Base-by-base conservation (phyloP, 2,888 invertebrate genomes). In the Agapetus fuscipes region DNA sequence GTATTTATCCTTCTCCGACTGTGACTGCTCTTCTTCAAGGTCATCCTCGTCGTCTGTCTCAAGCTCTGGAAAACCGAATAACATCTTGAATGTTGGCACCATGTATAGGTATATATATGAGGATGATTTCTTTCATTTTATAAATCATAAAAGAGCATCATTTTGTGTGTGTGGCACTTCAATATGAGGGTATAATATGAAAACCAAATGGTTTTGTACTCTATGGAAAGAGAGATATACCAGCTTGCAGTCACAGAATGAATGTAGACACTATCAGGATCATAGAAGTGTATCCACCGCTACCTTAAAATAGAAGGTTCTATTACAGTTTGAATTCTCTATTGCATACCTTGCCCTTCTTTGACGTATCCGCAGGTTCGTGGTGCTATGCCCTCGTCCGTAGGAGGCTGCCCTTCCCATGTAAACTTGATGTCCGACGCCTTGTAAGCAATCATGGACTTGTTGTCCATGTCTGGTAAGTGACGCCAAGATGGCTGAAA, bases 401-500 rank as follows among this genome's bases (percentile, higher is more conserved):
- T 57, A n/a, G n/a, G n/a, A n/a, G n/a, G n/a, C 34, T 71, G 56
- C 52, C 71, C 64, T 46, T 82, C 76, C 84, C 87, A 87, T 57
- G 83, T 87, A 39, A 85, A 74, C 57, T 80, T 83, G 11, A 95
- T 80, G 60, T 95, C 94, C 0, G 94, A 93, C 2, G 82, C 78
- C 55, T 80, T 78, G 58, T 95, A 96, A 3, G 87, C 78, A 34
- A 96, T 83, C 94, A 95, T 95, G 2, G 84, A 82, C 54, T 80
- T 76, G 51, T 87, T 83, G 51, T 80, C 80, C 25, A 76, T 64
- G 41, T 81, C 66, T 1, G 84, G 76, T 17, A 91, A 58, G 62
- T 95, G 94, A 25, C 94, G 76, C 94, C 94, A 95, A 1, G 93
- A 87, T 14, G 96, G 96, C 88, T 93, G 54, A 14, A 65, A 63